Percentiles rank a stretch among this genome's conserved stretches.
These are phyloP conservation scores for Petrocephalus zakoni DNA, from an alignment of 2,113 vertebrate genomes.

Conservation along the genomic window DNA sequence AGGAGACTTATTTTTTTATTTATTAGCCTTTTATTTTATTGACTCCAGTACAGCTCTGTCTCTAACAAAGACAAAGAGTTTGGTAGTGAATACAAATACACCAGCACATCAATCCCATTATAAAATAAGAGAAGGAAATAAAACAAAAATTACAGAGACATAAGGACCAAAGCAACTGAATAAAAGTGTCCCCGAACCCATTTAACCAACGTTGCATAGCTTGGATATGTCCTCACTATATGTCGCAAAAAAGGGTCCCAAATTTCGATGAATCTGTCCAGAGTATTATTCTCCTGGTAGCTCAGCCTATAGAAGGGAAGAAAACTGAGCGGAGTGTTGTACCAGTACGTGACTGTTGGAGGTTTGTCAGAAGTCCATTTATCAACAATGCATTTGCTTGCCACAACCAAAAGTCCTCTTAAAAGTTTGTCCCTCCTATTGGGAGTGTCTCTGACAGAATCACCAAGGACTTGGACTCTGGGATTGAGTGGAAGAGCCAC, in stretches of 20 bases:
- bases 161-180: no score
- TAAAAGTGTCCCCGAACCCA: not conserved
- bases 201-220: not conserved
- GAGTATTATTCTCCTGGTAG: not conserved
- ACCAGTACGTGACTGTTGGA: not conserved
- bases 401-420: not conserved
- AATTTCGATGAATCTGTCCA: not conserved
- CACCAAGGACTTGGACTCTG: not conserved
- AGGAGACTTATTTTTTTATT: not conserved
- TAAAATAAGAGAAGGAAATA: not conserved
- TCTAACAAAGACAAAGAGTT: not conserved
- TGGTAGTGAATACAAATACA: not conserved
- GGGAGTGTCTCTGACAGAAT: not conserved
- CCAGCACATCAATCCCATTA: not conserved
- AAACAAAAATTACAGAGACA: no score
- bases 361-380: not conserved
- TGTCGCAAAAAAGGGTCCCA: not conserved
- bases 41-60: not conserved
- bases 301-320: not conserved
- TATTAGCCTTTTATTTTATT: not conserved
- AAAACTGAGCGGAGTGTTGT: not conserved
- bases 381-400: not conserved
- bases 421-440: not conserved
- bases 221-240: not conserved
- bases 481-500: not conserved